Evolutionary conservation across 2,888 invertebrate genomes (phyloP), one percentile per base, ranked within the genome.

Genomic region (Caenorhabditis sp.): DNA sequence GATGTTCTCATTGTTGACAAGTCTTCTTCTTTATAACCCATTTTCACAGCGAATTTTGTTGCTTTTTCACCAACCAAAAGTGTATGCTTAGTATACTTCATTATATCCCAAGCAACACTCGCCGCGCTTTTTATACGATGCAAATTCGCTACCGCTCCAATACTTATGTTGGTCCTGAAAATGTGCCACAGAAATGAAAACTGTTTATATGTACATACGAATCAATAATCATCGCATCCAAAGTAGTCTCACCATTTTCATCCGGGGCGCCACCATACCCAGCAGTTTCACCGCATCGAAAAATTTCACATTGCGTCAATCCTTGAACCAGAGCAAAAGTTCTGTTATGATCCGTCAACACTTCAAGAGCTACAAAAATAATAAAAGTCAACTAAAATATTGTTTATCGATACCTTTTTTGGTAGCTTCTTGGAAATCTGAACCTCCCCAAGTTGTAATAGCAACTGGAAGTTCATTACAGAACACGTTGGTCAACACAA

Each of bases 151-250:
- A 81, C 81, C 4, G 78, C 68, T 10, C 72, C 78, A 21, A 81
- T 59, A 43, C 59, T 56, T 60, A 75, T 74, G 17, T 43, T 43
- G 3, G 43, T 20, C 50, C 67, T 21, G 27, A n/a, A n/a, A n/a
- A n/a, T n/a, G n/a, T n/a, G n/a, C n/a, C n/a, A n/a, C n/a, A n/a
- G n/a, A n/a, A n/a, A n/a, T n/a, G n/a, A 59, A 20, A n/a, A 62
- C n/a, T n/a, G n/a, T n/a, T n/a, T n/a, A n/a, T n/a, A n/a, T n/a
- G n/a, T n/a, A 58, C 69, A 52, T 23, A 95, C 94, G 97, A 97
- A 90, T 99, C 96, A 93, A 99, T 96, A 52, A 99, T 92, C 90
- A 99, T 91, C 1, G 97, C 96, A 90, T 99, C 99, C 31, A 99
- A 90, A 1, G 97, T 95, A 0, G 95, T 95, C 90, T 97, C 97